phyloP scores from a whole-genome alignment of 64 coral and sea anemone genomes.

The Actinia tenebrosa region DNA sequence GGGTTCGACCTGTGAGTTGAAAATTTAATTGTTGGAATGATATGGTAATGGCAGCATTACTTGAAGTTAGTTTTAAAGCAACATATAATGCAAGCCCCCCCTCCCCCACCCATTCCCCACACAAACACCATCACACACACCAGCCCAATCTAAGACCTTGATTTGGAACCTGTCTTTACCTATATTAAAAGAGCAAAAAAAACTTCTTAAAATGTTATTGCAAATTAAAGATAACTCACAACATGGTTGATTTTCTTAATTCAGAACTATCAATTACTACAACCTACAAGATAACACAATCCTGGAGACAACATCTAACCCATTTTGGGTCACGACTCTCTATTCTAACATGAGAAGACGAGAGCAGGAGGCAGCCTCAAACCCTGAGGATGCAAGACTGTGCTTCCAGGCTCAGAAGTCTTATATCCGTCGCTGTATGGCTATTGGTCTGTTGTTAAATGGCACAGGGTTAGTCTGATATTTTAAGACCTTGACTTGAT shows the following conservation, averaged over 20 bases:
- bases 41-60: too few species aligned
- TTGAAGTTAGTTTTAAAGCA: too few species aligned
- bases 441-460: conserved; percentile 43
- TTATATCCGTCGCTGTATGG: conserved; percentile 35
- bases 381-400: conserved; percentile 26
- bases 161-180: too few species aligned
- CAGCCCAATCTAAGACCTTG: too few species aligned
- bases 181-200: too few species aligned
- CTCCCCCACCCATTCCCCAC: too few species aligned
- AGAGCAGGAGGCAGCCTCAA: conserved; percentile 35
- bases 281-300: conserved; percentile 40
- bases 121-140: too few species aligned
- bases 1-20: too few species aligned
- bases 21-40: too few species aligned
- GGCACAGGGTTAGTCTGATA: conserved; percentile 12
- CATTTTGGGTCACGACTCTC: conserved; percentile 40
- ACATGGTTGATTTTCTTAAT: background rate
- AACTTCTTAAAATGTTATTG: too few species aligned
- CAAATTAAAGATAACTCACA: too few species aligned
- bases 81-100: too few species aligned
- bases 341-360: conserved; percentile 38
- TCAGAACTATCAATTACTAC: conserved; percentile 43
- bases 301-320: conserved; percentile 51
- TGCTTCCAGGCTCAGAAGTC: conserved; percentile 28
- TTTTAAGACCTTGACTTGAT: background rate